Evolutionary conservation across 2,113 vertebrate species (phyloP), one percentile per base, ranked within the genome.

Genomic region (Gavialis gangeticus): DNA sequence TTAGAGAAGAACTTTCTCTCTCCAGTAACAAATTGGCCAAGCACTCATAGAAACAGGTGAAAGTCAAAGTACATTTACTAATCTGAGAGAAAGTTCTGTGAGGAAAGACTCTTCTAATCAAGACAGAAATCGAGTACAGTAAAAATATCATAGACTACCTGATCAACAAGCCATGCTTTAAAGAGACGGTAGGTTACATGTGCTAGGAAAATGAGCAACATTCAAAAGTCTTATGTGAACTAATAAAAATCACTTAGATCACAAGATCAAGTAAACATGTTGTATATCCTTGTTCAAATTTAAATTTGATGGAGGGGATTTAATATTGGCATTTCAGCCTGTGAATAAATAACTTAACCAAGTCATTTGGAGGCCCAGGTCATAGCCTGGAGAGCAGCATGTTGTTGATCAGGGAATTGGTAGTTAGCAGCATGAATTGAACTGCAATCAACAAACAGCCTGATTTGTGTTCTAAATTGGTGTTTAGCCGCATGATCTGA

Each of bases 401-500:
- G 82, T 93, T 85, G 46, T 87, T 79, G 87, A 82, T 86, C 85
- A 84, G 82, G 93, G 85, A 96, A 86, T 80, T 79, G 75, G 75
- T 71, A 83, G 89, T 96, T 94, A 96, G 83, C 92, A 94, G 89
- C 85, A 56, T 66, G 89, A 95, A 97, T 79, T 96, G 80, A 96
- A 86, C 92, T 69, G 85, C 92, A 91, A 86, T 89, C 95, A 96
- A 92, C 94, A 93, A 95, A 93, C 82, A 96, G 90, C 66, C 87
- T 95, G 96, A 95, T 94, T 94, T 96, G 93, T 94, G 95, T 93
- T 95, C 88, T 94, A 94, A 97, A 94, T 69, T 96, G 91, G 79
- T 94, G 69, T 94, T 96, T 94, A 96, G 93, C 94, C 93, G 93
- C 92, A 87, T 71, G 80, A 92, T 92, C 92, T 92, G 89, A 94